Evolutionary conservation across 2,113 vertebrate genomes (phyloP).

Genomic region (Puffinus mauretanicus): DNA sequence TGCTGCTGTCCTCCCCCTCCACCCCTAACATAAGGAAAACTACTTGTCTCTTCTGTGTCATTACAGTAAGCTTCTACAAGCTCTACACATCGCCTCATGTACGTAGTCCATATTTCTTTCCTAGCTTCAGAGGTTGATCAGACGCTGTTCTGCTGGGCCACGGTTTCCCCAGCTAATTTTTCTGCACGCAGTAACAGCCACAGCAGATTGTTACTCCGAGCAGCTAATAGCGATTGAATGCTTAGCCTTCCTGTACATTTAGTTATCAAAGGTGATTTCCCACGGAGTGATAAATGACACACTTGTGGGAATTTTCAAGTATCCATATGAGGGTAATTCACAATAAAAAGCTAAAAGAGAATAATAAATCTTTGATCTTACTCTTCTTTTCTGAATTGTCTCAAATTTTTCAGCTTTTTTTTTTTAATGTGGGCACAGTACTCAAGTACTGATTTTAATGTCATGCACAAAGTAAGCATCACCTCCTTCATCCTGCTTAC

Average conservation of each 20-base stretch:
- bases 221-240: neutral
- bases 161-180: neutral
- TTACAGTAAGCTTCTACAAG: neutral
- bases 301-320: neutral
- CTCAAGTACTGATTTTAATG: neutral
- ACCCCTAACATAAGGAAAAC: neutral
- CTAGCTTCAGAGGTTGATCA: neutral
- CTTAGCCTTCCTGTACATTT: neutral
- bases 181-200: neutral
- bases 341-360: neutral
- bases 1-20: neutral
- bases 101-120: neutral
- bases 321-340: neutral
- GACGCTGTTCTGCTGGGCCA: neutral
- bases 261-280: neutral
- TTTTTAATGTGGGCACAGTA: neutral
- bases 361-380: neutral
- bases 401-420: neutral
- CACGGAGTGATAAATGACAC: neutral
- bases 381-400: neutral
- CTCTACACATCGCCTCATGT: accelerated
- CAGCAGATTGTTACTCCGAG: neutral
- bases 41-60: neutral
- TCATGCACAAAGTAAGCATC: neutral
- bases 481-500: neutral